Percentiles rank a stretch among this genome's conserved stretches.
Conservation (phyloP, 2,113 vertebrate genomes). For the Zapornia atra region DNA sequence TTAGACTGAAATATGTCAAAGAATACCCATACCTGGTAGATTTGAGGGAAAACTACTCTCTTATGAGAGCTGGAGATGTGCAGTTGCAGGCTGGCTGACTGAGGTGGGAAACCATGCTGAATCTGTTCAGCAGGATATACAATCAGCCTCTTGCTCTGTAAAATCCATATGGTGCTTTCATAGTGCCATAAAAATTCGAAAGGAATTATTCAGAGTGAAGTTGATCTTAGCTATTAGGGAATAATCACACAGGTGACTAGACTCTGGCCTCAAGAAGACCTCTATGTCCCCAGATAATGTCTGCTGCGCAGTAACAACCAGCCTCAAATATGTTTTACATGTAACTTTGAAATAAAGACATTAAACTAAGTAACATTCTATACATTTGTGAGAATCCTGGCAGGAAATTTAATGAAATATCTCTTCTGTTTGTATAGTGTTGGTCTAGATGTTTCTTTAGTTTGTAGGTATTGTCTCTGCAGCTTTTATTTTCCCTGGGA, state of each 20-base stretch:
- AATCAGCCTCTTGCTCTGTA: background rate
- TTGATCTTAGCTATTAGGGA: background rate
- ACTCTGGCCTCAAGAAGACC: background rate
- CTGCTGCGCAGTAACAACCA: background rate
- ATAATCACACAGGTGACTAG: background rate
- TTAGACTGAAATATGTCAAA: background rate
- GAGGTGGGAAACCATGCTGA: background rate
- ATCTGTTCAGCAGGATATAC: background rate
- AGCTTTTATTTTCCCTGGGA: background rate
- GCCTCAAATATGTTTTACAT: background rate
- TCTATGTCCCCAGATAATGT: background rate
- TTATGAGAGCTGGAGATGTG: background rate
- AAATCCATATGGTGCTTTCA: conserved; percentile 2
- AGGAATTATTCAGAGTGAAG: background rate
- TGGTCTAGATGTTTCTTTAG: background rate
- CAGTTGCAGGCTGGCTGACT: background rate
- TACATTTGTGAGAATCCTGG: background rate
- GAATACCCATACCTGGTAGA: background rate
- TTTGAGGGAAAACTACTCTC: background rate
- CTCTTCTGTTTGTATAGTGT: background rate
- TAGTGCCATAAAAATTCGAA: background rate
- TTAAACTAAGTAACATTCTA: background rate
- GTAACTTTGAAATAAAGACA: background rate
- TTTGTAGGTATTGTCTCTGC: background rate
- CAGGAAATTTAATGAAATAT: background rate